These are phyloP conservation scores for Noctuana brunneofusca DNA, from an alignment of 2,888 invertebrate species.

Conservation along the genomic window DNA sequence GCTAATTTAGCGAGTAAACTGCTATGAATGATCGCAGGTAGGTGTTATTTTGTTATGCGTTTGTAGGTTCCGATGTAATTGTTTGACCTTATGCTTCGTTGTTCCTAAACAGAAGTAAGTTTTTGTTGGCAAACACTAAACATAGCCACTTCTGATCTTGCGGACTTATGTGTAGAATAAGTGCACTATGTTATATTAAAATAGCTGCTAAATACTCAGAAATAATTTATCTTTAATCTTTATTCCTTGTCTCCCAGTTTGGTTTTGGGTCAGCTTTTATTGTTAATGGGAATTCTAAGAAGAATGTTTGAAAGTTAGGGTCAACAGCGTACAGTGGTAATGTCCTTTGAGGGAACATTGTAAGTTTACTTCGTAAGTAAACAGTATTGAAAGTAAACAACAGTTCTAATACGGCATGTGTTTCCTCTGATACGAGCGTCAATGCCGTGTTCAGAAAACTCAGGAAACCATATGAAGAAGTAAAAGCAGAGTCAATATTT, in stretches of 20 bases:
- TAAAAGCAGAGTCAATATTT: constrained; percentile 45
- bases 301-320: constrained; percentile 7
- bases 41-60: constrained; percentile 37
- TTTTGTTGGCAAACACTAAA: background rate
- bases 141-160: background rate
- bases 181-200: background rate
- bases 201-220: background rate
- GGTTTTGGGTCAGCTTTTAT: constrained; percentile 5
- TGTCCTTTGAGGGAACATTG: constrained; percentile 22
- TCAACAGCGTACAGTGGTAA: background rate
- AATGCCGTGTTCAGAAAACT: constrained; percentile 21
- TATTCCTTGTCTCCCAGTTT: constrained; percentile 11
- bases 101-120: constrained; percentile 33
- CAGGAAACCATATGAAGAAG: constrained; percentile 31
- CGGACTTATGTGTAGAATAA: too few relatives aligned
- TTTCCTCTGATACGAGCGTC: constrained; percentile 26
- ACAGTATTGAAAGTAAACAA: constrained; percentile 33
- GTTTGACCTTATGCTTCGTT: constrained; percentile 35
- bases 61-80: constrained; percentile 40
- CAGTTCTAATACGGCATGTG: constrained; percentile 28
- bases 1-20: constrained; percentile 45
- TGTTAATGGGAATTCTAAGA: constrained; percentile 18
- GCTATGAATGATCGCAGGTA: constrained; percentile 42
- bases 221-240: background rate
- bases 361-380: constrained; percentile 28